A percentile compares a stretch with the other conserved stretches of the same genome.
Conservation (phyloP, 2,888 invertebrate genomes). For the Netelia virgata region DNA sequence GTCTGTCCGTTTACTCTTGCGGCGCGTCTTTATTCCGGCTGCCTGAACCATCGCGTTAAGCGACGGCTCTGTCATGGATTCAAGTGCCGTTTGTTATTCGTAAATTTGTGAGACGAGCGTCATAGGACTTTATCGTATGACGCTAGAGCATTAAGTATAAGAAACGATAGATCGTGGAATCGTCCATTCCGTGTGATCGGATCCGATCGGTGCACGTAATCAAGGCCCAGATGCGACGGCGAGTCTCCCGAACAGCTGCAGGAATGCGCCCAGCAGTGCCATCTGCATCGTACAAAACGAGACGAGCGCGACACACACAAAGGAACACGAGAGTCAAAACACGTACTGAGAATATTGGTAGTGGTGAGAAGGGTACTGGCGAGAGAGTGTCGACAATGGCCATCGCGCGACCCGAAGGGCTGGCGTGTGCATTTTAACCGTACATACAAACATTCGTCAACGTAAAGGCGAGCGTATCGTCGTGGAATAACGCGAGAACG, state of each 20-base stretch:
- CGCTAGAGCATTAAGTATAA: not conserved
- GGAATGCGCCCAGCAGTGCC: constrained; percentile 69
- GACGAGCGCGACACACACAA: constrained; percentile 65
- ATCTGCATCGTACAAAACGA: constrained; percentile 69
- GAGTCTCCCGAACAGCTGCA: constrained; percentile 14
- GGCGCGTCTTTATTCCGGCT: not conserved
- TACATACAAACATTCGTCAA: constrained; percentile 33
- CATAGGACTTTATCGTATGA: too few relatives aligned
- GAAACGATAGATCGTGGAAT: not conserved
- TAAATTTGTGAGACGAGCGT: not conserved
- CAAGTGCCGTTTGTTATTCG: not conserved
- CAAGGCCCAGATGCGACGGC: constrained; percentile 5
- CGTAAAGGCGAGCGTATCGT: constrained; percentile 17
- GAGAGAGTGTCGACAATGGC: constrained; percentile 79
- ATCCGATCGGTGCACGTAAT: not conserved
- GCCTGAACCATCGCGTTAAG: not conserved
- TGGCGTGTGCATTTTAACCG: constrained; percentile 79
- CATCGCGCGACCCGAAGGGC: constrained; percentile 77
- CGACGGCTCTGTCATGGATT: not conserved
- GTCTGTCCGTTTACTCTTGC: not conserved
- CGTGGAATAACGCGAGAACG: constrained; percentile 20
- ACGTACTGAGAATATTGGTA: constrained; percentile 71
- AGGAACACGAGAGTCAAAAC: constrained; percentile 72
- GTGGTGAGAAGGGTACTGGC: constrained; percentile 48
- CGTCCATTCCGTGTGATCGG: not conserved